Base-by-base conservation (phyloP, 2,888 invertebrate species). In the Nephrotoma guestfalica region DNA sequence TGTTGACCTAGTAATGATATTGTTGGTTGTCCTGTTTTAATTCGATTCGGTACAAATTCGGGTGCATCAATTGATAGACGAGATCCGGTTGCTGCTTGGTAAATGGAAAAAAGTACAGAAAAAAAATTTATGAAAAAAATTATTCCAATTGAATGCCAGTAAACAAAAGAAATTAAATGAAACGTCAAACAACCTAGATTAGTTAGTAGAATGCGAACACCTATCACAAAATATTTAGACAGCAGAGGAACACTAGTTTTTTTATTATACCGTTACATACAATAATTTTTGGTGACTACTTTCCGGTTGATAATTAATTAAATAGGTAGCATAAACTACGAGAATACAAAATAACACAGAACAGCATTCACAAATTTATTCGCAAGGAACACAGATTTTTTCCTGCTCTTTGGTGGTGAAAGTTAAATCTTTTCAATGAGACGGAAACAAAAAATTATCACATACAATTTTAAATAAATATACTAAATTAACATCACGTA, bases 41-140 rank as follows among this genome's bases (percentile, higher is more conserved):
- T 87, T 87, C 87, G 87, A 87, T 87, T 88, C 87, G 90, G 89
- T 87, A 89, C 87, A 86, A 89, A 89, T 87, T 88, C 89, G 57
- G 88, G 89, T 86, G 89, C 89, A 85, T 88, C 87, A n/a, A 88
- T 88, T 84, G 89, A 89, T 40, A 89, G 85, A 43, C 85, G 85
- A 43, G 41, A 84, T 85, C 15, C 43, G 41, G 85, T 85, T 43
- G 43, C 45, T 85, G 18, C 43, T 43, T 42, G 15, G 41, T 41
- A 84, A 84, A 83, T 83, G 5, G 51, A 51, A 51, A 51, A 51
- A 15, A 15, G 6, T 1, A 51, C 6, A 51, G 4, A 71, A 71
- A 71, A 18, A 71, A 15, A 57, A 15, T 0, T 57, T 57, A 7
- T 57, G 15, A 57, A 5, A 15, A 57, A 57, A 71, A 30, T 71